Percentiles rank a stretch among this genome's conserved stretches.
Evolutionary conservation across 2,888 invertebrate species (phyloP).

Genomic region (Subacronicta megacephala): DNA sequence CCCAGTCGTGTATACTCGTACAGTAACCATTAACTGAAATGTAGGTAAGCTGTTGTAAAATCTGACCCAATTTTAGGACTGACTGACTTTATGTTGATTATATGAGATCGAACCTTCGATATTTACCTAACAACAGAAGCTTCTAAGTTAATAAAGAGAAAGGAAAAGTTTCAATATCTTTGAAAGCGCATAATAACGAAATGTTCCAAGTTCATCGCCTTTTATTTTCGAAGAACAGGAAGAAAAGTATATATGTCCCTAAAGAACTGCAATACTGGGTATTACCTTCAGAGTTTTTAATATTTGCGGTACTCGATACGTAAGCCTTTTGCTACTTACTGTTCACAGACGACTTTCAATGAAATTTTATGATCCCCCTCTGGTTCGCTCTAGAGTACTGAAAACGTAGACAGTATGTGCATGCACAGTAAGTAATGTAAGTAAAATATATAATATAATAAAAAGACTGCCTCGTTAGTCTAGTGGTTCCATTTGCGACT

Average conservation of each 20-base stretch:
- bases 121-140: slow-evolving; percentile 29
- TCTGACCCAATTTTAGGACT: slow-evolving; percentile 25
- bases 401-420: slow-evolving; percentile 1
- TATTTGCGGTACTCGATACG: slow-evolving; percentile 38
- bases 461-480: too few species aligned
- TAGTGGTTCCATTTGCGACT: too few species aligned
- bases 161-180: slow-evolving; percentile 51
- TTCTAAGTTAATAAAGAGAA: slow-evolving; percentile 34
- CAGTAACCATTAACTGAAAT: slow-evolving; percentile 22
- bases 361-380: slow-evolving; percentile 32
- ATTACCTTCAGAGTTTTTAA: slow-evolving; percentile 32
- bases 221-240: slow-evolving; percentile 30
- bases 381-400: neutral
- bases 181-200: slow-evolving; percentile 45
- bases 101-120: slow-evolving; percentile 14
- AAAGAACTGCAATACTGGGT: slow-evolving; percentile 31
- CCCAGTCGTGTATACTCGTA: neutral
- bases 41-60: slow-evolving; percentile 19
- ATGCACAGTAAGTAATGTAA: too few species aligned
- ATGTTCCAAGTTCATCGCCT: slow-evolving; percentile 36
- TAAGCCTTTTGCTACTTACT: slow-evolving; percentile 30
- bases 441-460: too few species aligned
- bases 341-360: slow-evolving; percentile 34
- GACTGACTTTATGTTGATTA: slow-evolving; percentile 19
- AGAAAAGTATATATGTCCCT: slow-evolving; percentile 39